Percentiles rank a stretch among this genome's conserved stretches.
Evolutionary conservation across 2,888 invertebrate species (phyloP).

Genomic region (Drosophila helvetica): DNA sequence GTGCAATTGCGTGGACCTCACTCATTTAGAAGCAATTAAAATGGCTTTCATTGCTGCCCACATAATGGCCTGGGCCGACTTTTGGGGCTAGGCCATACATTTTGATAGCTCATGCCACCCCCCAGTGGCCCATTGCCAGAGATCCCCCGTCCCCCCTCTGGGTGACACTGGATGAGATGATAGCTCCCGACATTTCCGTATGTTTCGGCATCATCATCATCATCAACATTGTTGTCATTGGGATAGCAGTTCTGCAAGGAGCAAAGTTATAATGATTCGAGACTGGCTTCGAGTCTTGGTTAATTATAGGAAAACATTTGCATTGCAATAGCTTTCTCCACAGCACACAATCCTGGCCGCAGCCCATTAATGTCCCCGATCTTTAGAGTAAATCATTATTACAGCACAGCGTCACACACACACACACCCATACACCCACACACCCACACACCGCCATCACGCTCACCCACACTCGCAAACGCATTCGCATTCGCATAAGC

Average conservation of each 20-base stretch:
- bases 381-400: slow-evolving; percentile 16
- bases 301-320: slow-evolving; percentile 35
- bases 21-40: slow-evolving; percentile 75
- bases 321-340: slow-evolving; percentile 7
- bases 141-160: neutral
- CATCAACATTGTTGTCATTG: neutral
- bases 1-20: slow-evolving; percentile 62
- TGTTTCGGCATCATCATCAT: slow-evolving; percentile 2
- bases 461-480: slow-evolving; percentile 11
- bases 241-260: neutral
- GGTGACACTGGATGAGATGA: neutral
- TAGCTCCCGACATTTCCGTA: slow-evolving; percentile 1
- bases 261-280: no score
- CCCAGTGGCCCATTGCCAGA: neutral
- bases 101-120: slow-evolving; percentile 13
- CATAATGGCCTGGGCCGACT: slow-evolving; percentile 31
- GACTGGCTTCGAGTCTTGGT: neutral
- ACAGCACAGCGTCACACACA: slow-evolving; percentile 11
- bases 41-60: slow-evolving; percentile 62
- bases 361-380: slow-evolving; percentile 7
- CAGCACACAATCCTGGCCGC: neutral
- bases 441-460: neutral
- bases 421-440: neutral
- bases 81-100: slow-evolving; percentile 25
- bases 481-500: slow-evolving; percentile 23